Base-by-base conservation (phyloP, 2,888 invertebrate genomes). In the Xestoiulus laeticollis region DNA sequence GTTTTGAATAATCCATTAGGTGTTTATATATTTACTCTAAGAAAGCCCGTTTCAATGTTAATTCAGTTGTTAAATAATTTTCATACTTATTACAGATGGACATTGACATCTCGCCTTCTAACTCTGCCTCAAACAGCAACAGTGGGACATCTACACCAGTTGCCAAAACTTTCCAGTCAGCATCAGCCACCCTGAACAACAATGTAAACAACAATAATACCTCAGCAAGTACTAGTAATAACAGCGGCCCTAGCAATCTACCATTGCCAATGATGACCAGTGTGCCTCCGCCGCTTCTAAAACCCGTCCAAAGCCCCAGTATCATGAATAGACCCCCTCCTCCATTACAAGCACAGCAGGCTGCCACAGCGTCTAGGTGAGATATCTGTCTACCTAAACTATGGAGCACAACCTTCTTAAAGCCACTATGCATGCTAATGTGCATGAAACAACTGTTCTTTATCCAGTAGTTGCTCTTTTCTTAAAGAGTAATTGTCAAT, bases 91-190 rank as follows among this genome's bases (percentile, higher is more conserved):
- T 59, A 8, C 30, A 89, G 89, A 88, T 89, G 89, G 89, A 89
- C 68, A 82, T 88, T 8, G 89, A 89, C n/a, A 86, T 43, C 26
- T 78, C 84, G 38, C 78, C 86, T 78, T 88, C 88, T 0, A 87
- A 87, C 59, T 78, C 84, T 85, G 85, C 83, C 33, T 89, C 89
- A 5, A 88, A 87, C 38, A 88, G 87, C 84, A 89, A 89, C 85
- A 89, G 89, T 48, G 87, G 88, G 22, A 89, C 88, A 5, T 88
- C 89, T n/a, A 89, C 89, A 3, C 89, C 89, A 38, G 85, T 87
- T 53, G 78, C 85, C 32, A 43, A 22, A 22, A 82, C 83, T 22
- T 32, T 33, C 30, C 83, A 30, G 44, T 86, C 86, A 32, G 44
- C 53, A 85, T 38, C 38, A 33, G 1, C 38, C 14, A 38, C 85